phyloP scores from a whole-genome alignment of 2,888 invertebrate species.

The Hedychridium roseum region DNA sequence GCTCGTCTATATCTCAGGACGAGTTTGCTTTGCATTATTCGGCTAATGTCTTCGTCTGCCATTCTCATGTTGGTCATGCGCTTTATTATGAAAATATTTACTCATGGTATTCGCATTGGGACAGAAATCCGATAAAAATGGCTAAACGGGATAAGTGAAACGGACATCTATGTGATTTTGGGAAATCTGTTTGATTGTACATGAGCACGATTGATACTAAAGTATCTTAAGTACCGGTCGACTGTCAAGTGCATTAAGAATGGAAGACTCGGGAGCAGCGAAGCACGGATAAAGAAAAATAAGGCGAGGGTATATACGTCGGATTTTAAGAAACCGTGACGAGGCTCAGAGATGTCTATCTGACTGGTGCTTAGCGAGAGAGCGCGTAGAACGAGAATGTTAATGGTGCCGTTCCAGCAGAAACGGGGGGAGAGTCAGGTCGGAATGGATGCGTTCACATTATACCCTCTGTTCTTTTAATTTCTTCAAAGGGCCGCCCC shows the following conservation, averaged over 20 bases:
- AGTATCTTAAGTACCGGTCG: too few relatives aligned
- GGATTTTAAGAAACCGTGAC: slow-evolving; percentile 59
- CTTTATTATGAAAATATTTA: too few relatives aligned
- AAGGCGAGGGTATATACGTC: slow-evolving; percentile 28
- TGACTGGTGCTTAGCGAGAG: slow-evolving; percentile 54
- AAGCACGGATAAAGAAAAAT: too few relatives aligned
- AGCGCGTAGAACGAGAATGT: slow-evolving; percentile 48
- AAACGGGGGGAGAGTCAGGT: slow-evolving; percentile 22
- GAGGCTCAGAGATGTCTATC: slow-evolving; percentile 59
- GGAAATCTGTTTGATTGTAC: too few relatives aligned
- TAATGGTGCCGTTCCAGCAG: slow-evolving; percentile 47
- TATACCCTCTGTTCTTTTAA: slow-evolving; percentile 62
- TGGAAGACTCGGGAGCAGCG: too few relatives aligned
- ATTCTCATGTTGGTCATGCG: slow-evolving; percentile 36
- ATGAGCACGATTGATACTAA: too few relatives aligned
- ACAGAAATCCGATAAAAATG: too few relatives aligned
- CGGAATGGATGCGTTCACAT: slow-evolving; percentile 62
- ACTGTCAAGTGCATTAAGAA: too few relatives aligned
- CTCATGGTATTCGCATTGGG: too few relatives aligned
- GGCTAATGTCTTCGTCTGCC: slow-evolving; percentile 55
- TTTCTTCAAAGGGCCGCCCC: slow-evolving; percentile 59
- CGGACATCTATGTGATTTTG: too few relatives aligned
- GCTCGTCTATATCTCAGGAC: slow-evolving; percentile 55
- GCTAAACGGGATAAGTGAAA: too few relatives aligned
- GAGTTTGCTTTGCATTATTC: slow-evolving; percentile 61